These are phyloP conservation scores for Crematogaster levior DNA, from an alignment of 2,888 invertebrate genomes.

Conservation along the genomic window DNA sequence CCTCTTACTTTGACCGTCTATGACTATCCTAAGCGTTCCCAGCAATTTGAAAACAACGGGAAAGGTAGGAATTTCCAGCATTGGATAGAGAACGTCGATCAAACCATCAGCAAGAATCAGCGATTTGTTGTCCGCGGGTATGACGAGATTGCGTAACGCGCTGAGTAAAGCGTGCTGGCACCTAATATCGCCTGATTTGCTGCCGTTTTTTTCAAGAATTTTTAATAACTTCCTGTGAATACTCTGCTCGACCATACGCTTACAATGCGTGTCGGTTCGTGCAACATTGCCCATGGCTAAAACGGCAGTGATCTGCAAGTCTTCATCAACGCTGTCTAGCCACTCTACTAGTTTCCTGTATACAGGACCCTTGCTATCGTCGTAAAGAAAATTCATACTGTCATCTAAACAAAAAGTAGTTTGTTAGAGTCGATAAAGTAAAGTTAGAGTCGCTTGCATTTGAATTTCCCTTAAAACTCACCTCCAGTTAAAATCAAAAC, in stretches of 20 bases:
- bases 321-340: conserved; percentile 91
- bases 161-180: conserved; percentile 92
- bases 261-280: conserved; percentile 93
- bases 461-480: conserved; percentile 81
- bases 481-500: conserved; percentile 95
- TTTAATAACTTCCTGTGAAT: conserved; percentile 89
- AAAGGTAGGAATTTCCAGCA: conserved; percentile 90
- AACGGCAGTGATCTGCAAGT: conserved; percentile 93
- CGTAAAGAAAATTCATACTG: conserved; percentile 94
- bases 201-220: conserved; percentile 83
- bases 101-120: conserved; percentile 91
- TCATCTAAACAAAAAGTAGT: conserved; percentile 88
- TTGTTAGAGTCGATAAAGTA: background rate
- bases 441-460: no score
- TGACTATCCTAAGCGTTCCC: conserved; percentile 94
- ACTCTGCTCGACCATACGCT: conserved; percentile 92
- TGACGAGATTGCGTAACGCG: conserved; percentile 92
- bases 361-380: conserved; percentile 90
- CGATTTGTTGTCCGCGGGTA: conserved; percentile 91
- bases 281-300: conserved; percentile 96
- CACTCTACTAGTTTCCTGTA: conserved; percentile 92
- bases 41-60: conserved; percentile 95
- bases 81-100: conserved; percentile 90
- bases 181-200: conserved; percentile 80
- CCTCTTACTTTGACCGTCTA: conserved; percentile 92